phyloP scores from a whole-genome alignment of 2,888 invertebrate genomes.

The Latrodectus elegans region DNA sequence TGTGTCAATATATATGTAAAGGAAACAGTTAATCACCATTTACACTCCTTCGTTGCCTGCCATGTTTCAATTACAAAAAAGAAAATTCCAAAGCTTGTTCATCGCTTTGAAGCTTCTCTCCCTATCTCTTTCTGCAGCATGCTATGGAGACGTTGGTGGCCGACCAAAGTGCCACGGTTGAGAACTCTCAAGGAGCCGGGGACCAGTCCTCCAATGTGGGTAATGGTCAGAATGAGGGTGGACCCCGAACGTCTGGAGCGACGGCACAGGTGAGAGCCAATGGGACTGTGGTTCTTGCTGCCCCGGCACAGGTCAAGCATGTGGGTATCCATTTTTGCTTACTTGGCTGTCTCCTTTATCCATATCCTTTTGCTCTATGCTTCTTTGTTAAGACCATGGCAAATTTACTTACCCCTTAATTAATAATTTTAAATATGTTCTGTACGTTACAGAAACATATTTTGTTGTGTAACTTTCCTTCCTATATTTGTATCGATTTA shows the following conservation, averaged over 20 bases:
- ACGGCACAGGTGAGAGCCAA: conserved; percentile 59
- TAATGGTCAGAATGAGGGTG: conserved; percentile 28
- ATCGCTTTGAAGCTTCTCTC: conserved; percentile 51
- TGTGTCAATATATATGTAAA: too few relatives aligned
- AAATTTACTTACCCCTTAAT: too few relatives aligned
- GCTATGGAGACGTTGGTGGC: conserved; percentile 93
- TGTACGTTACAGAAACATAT: too few relatives aligned
- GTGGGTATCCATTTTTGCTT: conserved; percentile 52
- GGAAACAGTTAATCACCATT: too few relatives aligned
- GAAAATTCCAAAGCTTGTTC: conserved; percentile 14
- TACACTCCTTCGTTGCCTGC: not conserved
- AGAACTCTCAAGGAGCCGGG: conserved; percentile 53
- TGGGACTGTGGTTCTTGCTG: conserved; percentile 65
- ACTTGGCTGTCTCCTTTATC: not conserved
- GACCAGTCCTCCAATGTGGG: conserved; percentile 30
- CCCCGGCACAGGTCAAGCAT: conserved; percentile 67
- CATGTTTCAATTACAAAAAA: not conserved
- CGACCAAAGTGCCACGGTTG: conserved; percentile 77
- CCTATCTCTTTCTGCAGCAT: conserved; percentile 54
- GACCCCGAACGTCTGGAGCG: conserved; percentile 39
- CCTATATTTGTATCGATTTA: too few relatives aligned
- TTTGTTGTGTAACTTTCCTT: too few relatives aligned
- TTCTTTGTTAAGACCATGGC: not conserved
- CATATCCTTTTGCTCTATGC: not conserved
- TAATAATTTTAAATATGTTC: too few relatives aligned